Percentiles rank a stretch among this genome's conserved stretches.
phyloP scores from a whole-genome alignment of 2,888 invertebrate species.

The Galeopsomyia nigrocyanea region DNA sequence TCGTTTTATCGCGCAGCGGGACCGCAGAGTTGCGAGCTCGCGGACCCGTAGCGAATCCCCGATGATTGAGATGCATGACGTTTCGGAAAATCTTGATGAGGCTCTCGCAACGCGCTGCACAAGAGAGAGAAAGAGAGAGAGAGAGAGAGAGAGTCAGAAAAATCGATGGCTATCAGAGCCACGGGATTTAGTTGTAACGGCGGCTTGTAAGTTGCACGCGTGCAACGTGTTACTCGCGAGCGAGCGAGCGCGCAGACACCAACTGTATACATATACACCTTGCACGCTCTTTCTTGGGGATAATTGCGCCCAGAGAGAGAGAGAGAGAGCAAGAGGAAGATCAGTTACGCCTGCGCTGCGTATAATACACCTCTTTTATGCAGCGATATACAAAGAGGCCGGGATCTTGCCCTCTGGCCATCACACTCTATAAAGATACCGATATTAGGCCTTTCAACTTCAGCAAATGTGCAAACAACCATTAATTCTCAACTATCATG shows the following conservation, averaged over 20 bases:
- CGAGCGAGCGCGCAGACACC: neutral
- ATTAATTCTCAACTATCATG: no score
- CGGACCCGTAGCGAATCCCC: conserved; percentile 43
- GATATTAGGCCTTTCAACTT: no score
- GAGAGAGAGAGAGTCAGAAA: neutral
- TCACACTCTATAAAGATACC: neutral
- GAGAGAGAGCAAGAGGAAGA: conserved; percentile 24
- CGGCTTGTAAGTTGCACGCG: conserved; percentile 21
- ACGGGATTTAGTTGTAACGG: conserved; percentile 30
- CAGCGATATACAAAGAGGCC: no score
- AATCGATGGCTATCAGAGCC: conserved; percentile 39
- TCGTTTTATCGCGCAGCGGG: neutral
- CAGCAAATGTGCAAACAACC: no score
- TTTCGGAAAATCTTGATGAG: conserved; percentile 50
- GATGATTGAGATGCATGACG: conserved; percentile 49
- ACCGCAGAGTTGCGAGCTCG: neutral
- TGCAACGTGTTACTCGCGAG: neutral
- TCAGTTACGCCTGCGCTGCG: no score
- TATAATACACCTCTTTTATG: no score
- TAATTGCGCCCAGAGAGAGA: conserved; percentile 37
- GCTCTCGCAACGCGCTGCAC: neutral
- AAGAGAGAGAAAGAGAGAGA: no score
- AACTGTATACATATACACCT: conserved; percentile 10
- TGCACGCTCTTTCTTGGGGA: conserved; percentile 10
- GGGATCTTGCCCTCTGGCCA: conserved; percentile 26